Evolutionary conservation across 2,888 invertebrate genomes (phyloP), one percentile per base, ranked within the genome.

Genomic region (Caenorhabditis sp.): DNA sequence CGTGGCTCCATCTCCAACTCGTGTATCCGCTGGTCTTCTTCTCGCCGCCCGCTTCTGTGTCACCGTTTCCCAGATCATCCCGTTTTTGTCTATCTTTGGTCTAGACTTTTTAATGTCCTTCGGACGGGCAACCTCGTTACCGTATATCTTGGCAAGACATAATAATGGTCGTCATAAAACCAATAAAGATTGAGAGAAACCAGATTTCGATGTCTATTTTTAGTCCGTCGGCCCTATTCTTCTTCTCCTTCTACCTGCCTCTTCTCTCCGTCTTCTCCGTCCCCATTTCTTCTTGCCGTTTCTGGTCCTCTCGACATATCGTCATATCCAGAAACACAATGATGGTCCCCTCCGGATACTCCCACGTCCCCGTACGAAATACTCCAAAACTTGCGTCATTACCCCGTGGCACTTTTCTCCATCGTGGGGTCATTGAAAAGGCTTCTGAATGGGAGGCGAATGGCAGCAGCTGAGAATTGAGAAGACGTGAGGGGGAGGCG

Each of bases 371-470:
- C 37, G 30, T 48, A 59, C 50, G n/a, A 37, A 61, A 37, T 58
- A 56, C 43, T 68, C 39, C 52, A 68, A 68, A 68, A 68, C 58
- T 66, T 68, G 68, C 68, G 68, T 68, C 68, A 68, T 68, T 68
- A n/a, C 56, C 48, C 39, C 45, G 50, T 22, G 43, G 27, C 63
- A 17, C 43, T 45, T 30, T 37, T 63, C 27, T 48, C 39, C n/a
- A n/a, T n/a, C n/a, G n/a, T n/a, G n/a, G n/a, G 65, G 46, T 39
- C 55, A 20, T 56, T 56, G 43, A 45, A 58, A 13, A 41, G 32
- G 35, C 43, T 37, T 32, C 22, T 58, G 48, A 56, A 48, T 58
- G 41, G 50, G 59, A 26, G 41, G 39, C 26, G 2, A 5, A 20
- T 8, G 30, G n/a, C 22, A 27, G 11, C 11, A 26, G 24, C 20